Conservation (phyloP, 1,140 invertebrate genomes). For the Drosophila bocki region DNA sequence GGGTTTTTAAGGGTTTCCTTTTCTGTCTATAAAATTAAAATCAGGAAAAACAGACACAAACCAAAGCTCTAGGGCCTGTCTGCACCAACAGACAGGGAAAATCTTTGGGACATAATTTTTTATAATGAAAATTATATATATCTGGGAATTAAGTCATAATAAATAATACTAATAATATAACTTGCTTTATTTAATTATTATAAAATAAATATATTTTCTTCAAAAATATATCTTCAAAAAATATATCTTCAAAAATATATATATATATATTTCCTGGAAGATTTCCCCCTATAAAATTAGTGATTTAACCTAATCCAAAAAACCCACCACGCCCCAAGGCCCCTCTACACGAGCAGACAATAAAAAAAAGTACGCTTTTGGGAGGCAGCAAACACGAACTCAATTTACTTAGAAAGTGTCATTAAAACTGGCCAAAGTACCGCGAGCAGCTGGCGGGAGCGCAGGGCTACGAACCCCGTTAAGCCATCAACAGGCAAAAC, state of each 20-base stretch:
- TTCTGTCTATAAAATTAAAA: neutral
- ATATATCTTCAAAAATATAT: neutral
- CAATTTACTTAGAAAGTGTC: slow-evolving; percentile 29
- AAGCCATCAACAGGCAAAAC: slow-evolving; percentile 14
- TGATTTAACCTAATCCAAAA: neutral
- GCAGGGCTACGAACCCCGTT: neutral
- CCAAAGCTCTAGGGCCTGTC: neutral
- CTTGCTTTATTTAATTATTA: no score
- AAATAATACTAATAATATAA: no score
- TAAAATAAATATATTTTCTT: no score
- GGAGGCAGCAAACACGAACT: neutral
- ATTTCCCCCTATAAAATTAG: neutral
- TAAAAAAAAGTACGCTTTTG: neutral
- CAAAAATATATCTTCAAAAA: no score
- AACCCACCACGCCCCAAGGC: neutral
- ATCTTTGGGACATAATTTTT: neutral
- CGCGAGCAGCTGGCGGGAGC: neutral
- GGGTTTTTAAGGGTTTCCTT: neutral
- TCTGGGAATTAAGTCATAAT: no score
- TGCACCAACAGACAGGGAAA: neutral
- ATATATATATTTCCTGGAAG: no score
- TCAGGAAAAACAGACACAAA: neutral
- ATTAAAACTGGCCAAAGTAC: slow-evolving; percentile 15
- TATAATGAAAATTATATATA: neutral
- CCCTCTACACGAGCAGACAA: neutral